phyloP scores from a whole-genome alignment of 2,797 vertebrate species.

The Pterois miles region DNA sequence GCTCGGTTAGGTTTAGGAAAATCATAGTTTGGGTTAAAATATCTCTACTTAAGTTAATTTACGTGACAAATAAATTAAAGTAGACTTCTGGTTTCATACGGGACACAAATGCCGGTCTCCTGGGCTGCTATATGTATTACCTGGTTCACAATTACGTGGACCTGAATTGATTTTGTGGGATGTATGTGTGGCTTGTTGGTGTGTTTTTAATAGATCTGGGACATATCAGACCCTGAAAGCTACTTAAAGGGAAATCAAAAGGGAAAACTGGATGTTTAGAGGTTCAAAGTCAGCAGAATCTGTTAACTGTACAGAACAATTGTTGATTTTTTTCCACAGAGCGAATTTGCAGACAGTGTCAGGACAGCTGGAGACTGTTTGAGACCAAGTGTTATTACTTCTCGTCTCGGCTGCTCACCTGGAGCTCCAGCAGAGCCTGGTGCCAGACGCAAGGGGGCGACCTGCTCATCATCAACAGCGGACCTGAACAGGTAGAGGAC shows the following conservation, averaged over 20 bases:
- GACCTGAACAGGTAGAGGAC: conserved; percentile 45
- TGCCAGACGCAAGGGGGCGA: conserved; percentile 62
- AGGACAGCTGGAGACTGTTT: conserved; percentile 48
- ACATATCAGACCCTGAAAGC: too few species aligned
- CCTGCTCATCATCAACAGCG: conserved; percentile 48
- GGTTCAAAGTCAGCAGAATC: neutral
- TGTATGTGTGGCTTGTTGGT: too few species aligned
- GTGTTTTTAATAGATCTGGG: too few species aligned
- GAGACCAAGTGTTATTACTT: conserved; percentile 62
- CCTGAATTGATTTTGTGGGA: too few species aligned
- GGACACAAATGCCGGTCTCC: too few species aligned
- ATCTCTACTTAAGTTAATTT: too few species aligned
- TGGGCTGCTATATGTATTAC: too few species aligned
- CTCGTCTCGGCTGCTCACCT: conserved; percentile 36
- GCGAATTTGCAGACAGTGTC: conserved; percentile 55
- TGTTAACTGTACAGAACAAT: neutral
- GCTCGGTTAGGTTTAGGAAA: too few species aligned
- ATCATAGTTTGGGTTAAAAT: too few species aligned
- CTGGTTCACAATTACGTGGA: too few species aligned
- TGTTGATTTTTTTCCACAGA: conserved; percentile 30
- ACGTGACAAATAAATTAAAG: too few species aligned
- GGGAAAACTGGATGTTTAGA: neutral
- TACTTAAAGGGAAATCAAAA: neutral
- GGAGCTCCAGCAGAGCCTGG: conserved; percentile 61
- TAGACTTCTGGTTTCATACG: too few species aligned